Evolutionary conservation across 2,888 invertebrate genomes (phyloP), one percentile per base, ranked within the genome.

Genomic region (Ditula angustiorana): DNA sequence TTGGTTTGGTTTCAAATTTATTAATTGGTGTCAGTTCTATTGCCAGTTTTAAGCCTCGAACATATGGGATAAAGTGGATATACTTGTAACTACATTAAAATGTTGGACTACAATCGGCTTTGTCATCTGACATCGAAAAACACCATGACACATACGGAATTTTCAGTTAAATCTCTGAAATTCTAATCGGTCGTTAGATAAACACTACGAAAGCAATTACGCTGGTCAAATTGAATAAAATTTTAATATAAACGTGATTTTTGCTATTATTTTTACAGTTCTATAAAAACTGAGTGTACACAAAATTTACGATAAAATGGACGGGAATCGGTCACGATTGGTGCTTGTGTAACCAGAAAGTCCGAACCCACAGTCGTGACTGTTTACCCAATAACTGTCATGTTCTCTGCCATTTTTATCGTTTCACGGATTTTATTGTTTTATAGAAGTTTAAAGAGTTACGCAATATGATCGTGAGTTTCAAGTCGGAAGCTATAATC

Each of bases 301-400:
- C n/a, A 19, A 19, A 10, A 0, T 37, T 16, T 10, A 33, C 33
- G 4, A 11, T 33, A 33, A 33, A 33, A 19, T 19, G 19, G 41
- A 19, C 8, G 19, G 19, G 41, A 41, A 41, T 50, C 21, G 30
- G 5, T 30, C 30, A 30, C 50, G 19, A 53, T 8, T 8, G 33
- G 4, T 53, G 46, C 10, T 68, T 63, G 26, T 13, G 37, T 58
- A 68, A 64, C 58, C 59, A 8, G 59, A 64, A 68, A 67, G 41
- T 65, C 53, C 41, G 33, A 26, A 24, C 62, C 60, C 41, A 61
- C 56, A 53, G 62, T 72, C 73, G 70, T 74, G 74, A 71, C 66
- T 61, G 68, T 68, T 71, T 68, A 52, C 50, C 68, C 67, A 62
- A 67, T 70, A 66, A 65, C 58, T 24, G 37, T 57, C 58, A 58